These are phyloP conservation scores for chimpanzee (Pan troglodytes) DNA, from an alignment of 2,113 vertebrate genomes.

Conservation along the genomic window NHGRI_mPanTro3-v2.1_pri NC_072404.2:58849001-58849500, in stretches of 20 bases:
- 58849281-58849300: neutral
- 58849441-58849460: neutral
- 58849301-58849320: neutral
- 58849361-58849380: neutral
- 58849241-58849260: fast-evolving
- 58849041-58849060: neutral
- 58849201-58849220: neutral
- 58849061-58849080: neutral
- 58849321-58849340: neutral
- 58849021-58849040: neutral
- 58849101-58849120: neutral
- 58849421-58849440: neutral
- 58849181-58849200: neutral
- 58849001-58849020: constrained; percentile 8
- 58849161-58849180: neutral
- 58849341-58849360: neutral
- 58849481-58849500: neutral
- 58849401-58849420: neutral
- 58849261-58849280: neutral
- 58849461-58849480: neutral
- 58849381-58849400: neutral
- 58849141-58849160: neutral
- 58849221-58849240: neutral
- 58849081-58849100: neutral
- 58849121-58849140: neutral